Evolutionary conservation across 2,888 invertebrate species (phyloP).

Genomic region (Tetrapedia diversipes): DNA sequence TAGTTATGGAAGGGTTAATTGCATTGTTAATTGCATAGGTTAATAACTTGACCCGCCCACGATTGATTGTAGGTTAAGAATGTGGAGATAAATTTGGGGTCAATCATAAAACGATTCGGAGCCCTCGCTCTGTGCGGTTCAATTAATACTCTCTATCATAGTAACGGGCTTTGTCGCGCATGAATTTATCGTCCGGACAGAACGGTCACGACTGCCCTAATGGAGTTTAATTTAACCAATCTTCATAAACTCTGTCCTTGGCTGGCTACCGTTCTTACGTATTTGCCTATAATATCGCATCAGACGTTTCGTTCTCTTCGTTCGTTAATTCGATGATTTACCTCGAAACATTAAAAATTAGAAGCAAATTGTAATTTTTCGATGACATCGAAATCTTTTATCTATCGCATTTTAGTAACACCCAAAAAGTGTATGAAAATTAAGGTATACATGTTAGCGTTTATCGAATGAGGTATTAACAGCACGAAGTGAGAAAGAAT

Average conservation of each 20-base stretch:
- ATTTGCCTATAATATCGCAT: conserved; percentile 21
- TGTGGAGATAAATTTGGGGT: conserved; percentile 48
- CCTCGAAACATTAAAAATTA: neutral
- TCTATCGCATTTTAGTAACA: too few species aligned
- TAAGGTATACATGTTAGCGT: too few species aligned
- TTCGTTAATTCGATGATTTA: neutral
- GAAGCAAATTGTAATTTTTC: neutral
- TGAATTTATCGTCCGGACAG: conserved; percentile 36
- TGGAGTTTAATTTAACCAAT: conserved; percentile 64
- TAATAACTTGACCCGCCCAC: conserved; percentile 27
- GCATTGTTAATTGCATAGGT: too few species aligned
- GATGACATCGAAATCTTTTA: too few species aligned
- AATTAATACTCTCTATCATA: conserved; percentile 48
- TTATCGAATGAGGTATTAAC: neutral
- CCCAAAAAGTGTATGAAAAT: too few species aligned
- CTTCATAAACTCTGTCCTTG: conserved; percentile 58
- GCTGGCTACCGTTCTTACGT: conserved; percentile 46
- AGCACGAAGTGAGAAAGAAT: neutral
- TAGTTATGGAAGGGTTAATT: conserved; percentile 31
- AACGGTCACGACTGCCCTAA: conserved; percentile 46
- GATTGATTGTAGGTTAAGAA: conserved; percentile 30
- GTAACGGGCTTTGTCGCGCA: conserved; percentile 33
- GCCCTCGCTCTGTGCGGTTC: conserved; percentile 28
- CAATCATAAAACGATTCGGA: conserved; percentile 47
- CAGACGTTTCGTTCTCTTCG: neutral